Evolutionary conservation across 2,797 vertebrate species (phyloP), one percentile per base, ranked within the genome.

Genomic region (Ptychobarbus kaznakovi): DNA sequence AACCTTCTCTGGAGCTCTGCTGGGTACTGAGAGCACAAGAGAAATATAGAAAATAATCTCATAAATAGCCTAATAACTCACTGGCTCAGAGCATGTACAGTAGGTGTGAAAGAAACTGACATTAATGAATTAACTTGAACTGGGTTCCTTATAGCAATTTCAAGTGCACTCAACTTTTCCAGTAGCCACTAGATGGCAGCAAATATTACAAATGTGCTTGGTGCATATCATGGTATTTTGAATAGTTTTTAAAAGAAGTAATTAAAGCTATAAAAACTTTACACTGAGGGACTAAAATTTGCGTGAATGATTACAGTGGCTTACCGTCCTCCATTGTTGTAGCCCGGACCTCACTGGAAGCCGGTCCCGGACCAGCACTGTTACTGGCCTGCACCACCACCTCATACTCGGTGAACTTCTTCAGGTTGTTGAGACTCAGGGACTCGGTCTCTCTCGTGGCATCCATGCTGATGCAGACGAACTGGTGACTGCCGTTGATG

Each of bases 311-410:
- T 38, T 38, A 25, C 40, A 46, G 42, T 46, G 28, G 42, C 94
- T 92, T 88, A 99, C 98, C 98, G 0, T 99, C 98, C 92, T 99
- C 98, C 90, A 99, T 96, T 8, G 98, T 99, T 40, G 97, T 98
- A 44, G 96, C 95, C 87, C 97, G 97, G 89, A 98, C 97, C 94
- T 99, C 98, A 90, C 98, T 97, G 92, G 98, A 99, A 68, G 98
- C 99, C 13, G 98, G 98, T 49, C 98, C 98, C 0, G 97, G 99
- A 75, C 98, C 98, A 0, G 98, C 98, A 2, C 97, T 95, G 94
- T 99, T 99, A 89, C 97, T 98, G 86, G 98, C 98, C 90, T 99
- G 98, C 42, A 99, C 98, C 92, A 99, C 98, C 63, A 99, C 97
- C 83, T 97, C 97, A 35, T 99, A 99, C 92, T 98, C 97, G 3